Base-by-base conservation (phyloP, 2,797 vertebrate genomes). In the Cuniculus paca region DNA sequence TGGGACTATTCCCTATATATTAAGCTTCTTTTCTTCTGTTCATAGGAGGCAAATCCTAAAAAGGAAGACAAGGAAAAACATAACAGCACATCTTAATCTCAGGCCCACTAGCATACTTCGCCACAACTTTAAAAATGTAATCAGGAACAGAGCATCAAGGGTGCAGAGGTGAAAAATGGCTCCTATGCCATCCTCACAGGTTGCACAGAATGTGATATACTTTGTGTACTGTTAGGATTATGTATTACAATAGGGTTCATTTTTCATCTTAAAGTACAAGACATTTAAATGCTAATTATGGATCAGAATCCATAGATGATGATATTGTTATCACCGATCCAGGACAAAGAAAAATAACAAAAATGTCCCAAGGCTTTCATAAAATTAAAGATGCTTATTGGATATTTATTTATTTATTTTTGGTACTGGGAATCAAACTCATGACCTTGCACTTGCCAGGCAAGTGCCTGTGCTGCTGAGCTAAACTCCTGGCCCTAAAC, bases 341-440 rank as follows among this genome's bases (percentile, higher is more conserved):
- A 81, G 22, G 42, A 82, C 17, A 95, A 87, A 83, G n/a, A 85
- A 90, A 85, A 63, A 83, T 54, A 89, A 56, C 16, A 42, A 86
- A 98, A 91, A 68, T 52, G 11, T 65, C 45, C 12, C 39, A 20
- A 95, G 5, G 54, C 52, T 70, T 92, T 97, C 45, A 54, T 68
- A 80, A 93, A 87, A 24, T 60, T 72, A 82, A 79, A 74, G n/a
- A 14, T 22, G 90, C 28, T n/a, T n/a, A n/a, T n/a, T n/a, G n/a
- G n/a, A n/a, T n/a, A n/a, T n/a, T n/a, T n/a, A n/a, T n/a, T n/a
- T n/a, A n/a, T n/a, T n/a, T n/a, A n/a, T n/a, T n/a, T n/a, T n/a
- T n/a, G n/a, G n/a, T n/a, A n/a, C n/a, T n/a, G n/a, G n/a, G n/a
- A n/a, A n/a, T n/a, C n/a, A n/a, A n/a, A n/a, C n/a, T n/a, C n/a